Evolutionary conservation across 1,140 invertebrate species (phyloP), one percentile per base, ranked within the genome.

Genomic region (Drosophila grimshawi): DNA sequence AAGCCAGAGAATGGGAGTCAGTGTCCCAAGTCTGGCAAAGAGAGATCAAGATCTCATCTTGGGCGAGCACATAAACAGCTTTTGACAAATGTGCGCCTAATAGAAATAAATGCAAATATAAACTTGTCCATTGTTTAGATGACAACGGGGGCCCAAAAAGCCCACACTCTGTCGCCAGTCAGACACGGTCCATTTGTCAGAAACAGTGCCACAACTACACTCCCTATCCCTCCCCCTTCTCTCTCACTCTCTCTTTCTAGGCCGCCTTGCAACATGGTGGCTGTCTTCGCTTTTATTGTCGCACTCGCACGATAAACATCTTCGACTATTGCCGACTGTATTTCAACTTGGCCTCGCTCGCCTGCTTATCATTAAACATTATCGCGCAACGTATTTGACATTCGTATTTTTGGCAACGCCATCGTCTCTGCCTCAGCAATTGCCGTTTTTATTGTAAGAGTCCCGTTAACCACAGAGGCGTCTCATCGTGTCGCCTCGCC

Each of bases 41-140:
- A 81, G 67, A 64, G 55, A 64, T 72, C 70, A 70, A 72, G 83
- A 81, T 82, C 81, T 69, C 74, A 81, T 74, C 80, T 72, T 29
- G 48, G 55, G 41, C 51, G 45, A 45, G 49, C 65, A 83, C 85
- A 83, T 66, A 89, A 89, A 89, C 77, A 81, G 86, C 86, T 81
- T 89, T 90, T 89, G 85, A 89, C 85, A 89, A 89, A 89, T 90
- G 85, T 81, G 70, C 68, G 85, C 81, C 86, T 89, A 89, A 89
- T 89, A 89, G 85, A 89, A 89, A 90, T 89, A 89, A 89, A 89
- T 89, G 85, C 85, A 89, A 89, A 89, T 89, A 89, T 89, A 89
- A 89, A 90, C 85, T 90, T 89, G 85, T 81, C 85, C 81, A 88
- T 76, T 90, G 70, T 80, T 79, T 48, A 57, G 76, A 72, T 68